Percentiles rank a stretch among this genome's conserved stretches.
Evolutionary conservation across 2,797 vertebrate genomes (phyloP).

Genomic region (Fistularia commersonii): DNA sequence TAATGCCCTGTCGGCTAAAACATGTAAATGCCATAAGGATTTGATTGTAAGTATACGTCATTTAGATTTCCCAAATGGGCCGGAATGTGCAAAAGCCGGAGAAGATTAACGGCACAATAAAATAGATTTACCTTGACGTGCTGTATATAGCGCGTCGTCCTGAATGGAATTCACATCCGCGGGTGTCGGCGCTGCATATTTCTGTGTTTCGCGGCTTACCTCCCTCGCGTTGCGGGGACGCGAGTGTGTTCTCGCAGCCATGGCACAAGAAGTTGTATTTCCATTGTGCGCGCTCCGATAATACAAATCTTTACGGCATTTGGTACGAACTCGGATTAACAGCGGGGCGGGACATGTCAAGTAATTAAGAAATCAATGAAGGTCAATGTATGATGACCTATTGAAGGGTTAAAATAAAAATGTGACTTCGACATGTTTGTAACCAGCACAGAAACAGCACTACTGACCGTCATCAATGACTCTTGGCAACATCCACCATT

Average conservation of each 20-base stretch:
- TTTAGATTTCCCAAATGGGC: conserved; percentile 33
- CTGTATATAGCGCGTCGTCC: conserved; percentile 7
- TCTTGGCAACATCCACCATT: no score
- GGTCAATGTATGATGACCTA: no score
- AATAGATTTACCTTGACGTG: conserved; percentile 33
- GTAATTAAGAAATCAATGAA: no score
- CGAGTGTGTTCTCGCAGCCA: neutral
- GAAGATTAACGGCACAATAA: conserved; percentile 29
- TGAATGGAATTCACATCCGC: conserved; percentile 1
- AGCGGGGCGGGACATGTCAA: no score
- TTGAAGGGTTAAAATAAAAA: no score
- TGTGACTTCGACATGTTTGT: no score
- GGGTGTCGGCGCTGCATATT: neutral
- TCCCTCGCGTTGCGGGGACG: neutral
- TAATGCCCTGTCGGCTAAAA: neutral
- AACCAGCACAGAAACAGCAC: no score
- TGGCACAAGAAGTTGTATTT: no score
- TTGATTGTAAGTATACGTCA: conserved; percentile 25
- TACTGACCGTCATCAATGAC: no score
- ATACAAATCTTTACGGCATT: no score
- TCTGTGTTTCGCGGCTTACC: neutral
- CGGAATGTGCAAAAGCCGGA: conserved; percentile 16
- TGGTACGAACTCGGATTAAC: no score
- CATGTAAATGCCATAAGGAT: conserved; percentile 13
- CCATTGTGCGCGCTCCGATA: no score